Base-by-base conservation (phyloP, 2,888 invertebrate genomes). In the Nebria salina region DNA sequence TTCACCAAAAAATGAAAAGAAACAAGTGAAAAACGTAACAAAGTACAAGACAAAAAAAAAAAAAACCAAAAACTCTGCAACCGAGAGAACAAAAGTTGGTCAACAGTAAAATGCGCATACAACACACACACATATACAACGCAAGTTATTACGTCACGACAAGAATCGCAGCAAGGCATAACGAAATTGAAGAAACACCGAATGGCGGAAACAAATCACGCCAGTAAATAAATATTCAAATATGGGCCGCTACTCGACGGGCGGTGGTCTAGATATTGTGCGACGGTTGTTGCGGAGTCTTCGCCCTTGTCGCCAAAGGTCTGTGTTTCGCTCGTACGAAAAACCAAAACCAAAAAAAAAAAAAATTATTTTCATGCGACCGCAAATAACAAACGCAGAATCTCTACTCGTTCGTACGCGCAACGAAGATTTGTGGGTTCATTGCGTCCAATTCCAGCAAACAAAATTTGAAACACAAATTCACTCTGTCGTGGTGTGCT, bases 151-250 rank as follows among this genome's bases (percentile, higher is more conserved):
- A 54, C 54, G 54, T 54, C 54, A 54, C 54, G 7, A 54, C 54
- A 54, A 54, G 54, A 54, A 70, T 34, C 34, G 26, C 25, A 34
- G 70, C 70, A 13, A 11, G 15, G 70, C 26, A 54, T 77, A 34
- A 73, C 79, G 80, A 75, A 78, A 78, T 79, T 75, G 79, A 78
- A 79, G 79, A 66, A 73, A 79, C 74, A 79, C 13, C 54, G 54
- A 54, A 54, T 54, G 26, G 20, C 70, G 75, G 74, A 80, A 80
- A 80, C 80, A 80, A 80, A 80, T 80, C 80, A 80, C 34, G 64
- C 41, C 43, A 70, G 80, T 80, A 80, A 80, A 80, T 80, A 80
- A 80, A 80, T 80, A 80, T 80, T 80, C 80, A 80, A 80, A 80
- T 80, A 72, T 75, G 41, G n/a, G 26, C 11, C 15, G 26, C 41